Conservation (phyloP, 1,140 invertebrate species). For the Drosophila teissieri region DNA sequence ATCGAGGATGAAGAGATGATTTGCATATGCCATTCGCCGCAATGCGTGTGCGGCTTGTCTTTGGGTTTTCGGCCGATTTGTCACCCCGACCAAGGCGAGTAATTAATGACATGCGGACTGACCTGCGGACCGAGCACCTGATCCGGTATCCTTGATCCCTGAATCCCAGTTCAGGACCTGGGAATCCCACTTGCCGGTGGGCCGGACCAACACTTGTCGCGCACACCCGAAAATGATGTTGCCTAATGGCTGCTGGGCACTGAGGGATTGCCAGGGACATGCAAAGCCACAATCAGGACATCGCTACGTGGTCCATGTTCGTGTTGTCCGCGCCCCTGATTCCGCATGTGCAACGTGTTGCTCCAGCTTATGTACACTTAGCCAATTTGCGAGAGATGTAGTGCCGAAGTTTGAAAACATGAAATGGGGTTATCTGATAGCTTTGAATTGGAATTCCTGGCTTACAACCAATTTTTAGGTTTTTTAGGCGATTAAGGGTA, state of each 20-base stretch:
- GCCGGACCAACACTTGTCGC: conserved; percentile 51
- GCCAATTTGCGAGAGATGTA: background rate
- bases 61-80: conserved; percentile 60
- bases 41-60: conserved; percentile 31
- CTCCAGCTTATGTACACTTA: background rate
- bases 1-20: conserved; percentile 52
- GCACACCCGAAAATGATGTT: conserved; percentile 58
- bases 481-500: too few relatives aligned
- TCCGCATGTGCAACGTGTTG: conserved; percentile 15
- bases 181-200: background rate
- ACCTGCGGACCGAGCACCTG: conserved; percentile 23
- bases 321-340: conserved; percentile 27
- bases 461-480: too few relatives aligned
- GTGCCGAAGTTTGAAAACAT: too few relatives aligned
- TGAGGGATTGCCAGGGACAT: conserved; percentile 55
- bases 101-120: conserved; percentile 70
- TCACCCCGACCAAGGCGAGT: conserved; percentile 35
- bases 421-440: too few relatives aligned
- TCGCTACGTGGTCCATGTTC: conserved; percentile 43
- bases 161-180: background rate
- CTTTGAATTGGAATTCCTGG: too few relatives aligned
- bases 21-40: conserved; percentile 65
- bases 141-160: conserved; percentile 10
- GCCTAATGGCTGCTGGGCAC: conserved; percentile 33
- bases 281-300: conserved; percentile 73